Evolutionary conservation across 2,888 invertebrate genomes (phyloP).

Genomic region (Zeuzera pyrina): DNA sequence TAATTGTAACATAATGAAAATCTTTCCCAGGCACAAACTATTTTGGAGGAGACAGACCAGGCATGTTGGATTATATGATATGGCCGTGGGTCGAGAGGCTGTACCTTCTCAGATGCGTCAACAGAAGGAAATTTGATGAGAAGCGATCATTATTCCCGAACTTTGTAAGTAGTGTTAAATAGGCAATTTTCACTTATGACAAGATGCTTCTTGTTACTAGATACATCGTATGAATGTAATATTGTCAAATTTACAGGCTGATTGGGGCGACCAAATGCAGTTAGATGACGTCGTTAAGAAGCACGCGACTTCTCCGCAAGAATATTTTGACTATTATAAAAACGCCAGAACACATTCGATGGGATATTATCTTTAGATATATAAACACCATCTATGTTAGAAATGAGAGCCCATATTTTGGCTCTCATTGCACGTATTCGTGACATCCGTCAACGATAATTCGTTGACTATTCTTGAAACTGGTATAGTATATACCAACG

Average conservation of each 20-base stretch:
- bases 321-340: conserved; percentile 58
- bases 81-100: conserved; percentile 89
- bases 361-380: conserved; percentile 52
- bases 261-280: conserved; percentile 66
- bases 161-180: conserved; percentile 36
- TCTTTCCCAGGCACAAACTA: conserved; percentile 50
- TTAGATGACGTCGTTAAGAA: conserved; percentile 55
- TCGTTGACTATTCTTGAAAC: too few species aligned
- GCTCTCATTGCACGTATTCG: too few species aligned
- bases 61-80: conserved; percentile 90
- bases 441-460: too few species aligned
- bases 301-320: conserved; percentile 41
- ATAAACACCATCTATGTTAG: too few species aligned
- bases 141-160: conserved; percentile 50
- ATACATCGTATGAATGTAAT: background rate
- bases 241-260: conserved; percentile 55
- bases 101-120: conserved; percentile 56
- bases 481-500: too few species aligned
- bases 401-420: too few species aligned
- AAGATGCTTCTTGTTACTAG: background rate
- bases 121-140: conserved; percentile 46
- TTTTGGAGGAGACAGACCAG: conserved; percentile 56
- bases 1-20: too few species aligned
- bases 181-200: background rate
- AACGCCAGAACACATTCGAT: conserved; percentile 56